These are phyloP conservation scores for Ceyx margarethae DNA, from an alignment of 2,113 vertebrate genomes.

Conservation along the genomic window DNA sequence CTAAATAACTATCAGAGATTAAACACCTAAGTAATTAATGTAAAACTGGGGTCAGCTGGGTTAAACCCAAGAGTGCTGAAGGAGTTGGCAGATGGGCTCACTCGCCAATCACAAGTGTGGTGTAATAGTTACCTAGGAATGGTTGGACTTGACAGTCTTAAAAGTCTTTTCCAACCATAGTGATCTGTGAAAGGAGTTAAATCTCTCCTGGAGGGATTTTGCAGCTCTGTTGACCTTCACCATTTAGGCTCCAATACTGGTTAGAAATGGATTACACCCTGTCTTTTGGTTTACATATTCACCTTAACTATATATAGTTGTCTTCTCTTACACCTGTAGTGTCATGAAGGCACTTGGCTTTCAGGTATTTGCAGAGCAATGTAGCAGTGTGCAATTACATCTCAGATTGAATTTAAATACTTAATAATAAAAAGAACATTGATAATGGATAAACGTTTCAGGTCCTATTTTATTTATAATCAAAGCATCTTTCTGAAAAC, in stretches of 20 bases:
- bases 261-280: not conserved
- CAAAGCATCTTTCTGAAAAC: not conserved
- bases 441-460: not conserved
- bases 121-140: too few relatives aligned
- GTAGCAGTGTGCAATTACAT: not conserved
- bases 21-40: not conserved
- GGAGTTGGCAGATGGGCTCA: too few relatives aligned
- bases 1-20: not conserved
- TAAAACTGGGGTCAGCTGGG: not conserved
- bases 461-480: not conserved
- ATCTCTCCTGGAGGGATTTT: not conserved
- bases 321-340: not conserved
- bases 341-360: not conserved
- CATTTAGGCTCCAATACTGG: not conserved
- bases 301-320: not conserved
- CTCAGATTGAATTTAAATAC: not conserved
- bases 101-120: too few relatives aligned
- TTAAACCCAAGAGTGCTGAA: too few relatives aligned
- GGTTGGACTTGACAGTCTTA: too few relatives aligned
- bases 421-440: not conserved
- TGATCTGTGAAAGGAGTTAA: not conserved
- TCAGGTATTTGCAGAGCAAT: not conserved
- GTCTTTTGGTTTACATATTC: not conserved
- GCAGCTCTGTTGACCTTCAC: not conserved
- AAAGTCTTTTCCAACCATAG: too few relatives aligned